Base-by-base conservation (phyloP, 53 echinoderm and acorn worm genomes). In the Stichopus horrens region DNA sequence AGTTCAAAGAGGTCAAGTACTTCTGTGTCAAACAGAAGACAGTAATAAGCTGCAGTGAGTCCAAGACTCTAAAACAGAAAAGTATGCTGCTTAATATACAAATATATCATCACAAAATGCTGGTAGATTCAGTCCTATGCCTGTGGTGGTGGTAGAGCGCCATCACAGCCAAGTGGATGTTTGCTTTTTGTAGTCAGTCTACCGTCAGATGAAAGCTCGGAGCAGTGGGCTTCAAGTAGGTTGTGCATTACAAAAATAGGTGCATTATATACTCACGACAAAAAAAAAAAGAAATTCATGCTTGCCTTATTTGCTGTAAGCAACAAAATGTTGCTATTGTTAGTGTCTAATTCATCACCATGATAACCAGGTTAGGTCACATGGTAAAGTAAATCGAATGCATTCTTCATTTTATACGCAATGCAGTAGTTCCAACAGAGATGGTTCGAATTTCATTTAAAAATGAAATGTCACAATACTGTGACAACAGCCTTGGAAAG, bases 1-100 rank as follows among this genome's bases (percentile, higher is more conserved):
- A 71, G 7, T 63, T 71, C 71, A 18, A 20, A 71, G 19, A 18
- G 71, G 71, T 71, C 59, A 59, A 9, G 11, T 71, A 13, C 71
- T 71, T 71, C 71, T 71, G 71, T 71, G 4, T 7, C 6, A 71
- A 37, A 37, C 37, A 37, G 37, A 18, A 58, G 81, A 81, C 56
- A 81, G 81, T 81, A 81, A 81, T 6, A 56, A 13, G 81, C 81
- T n/a, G 81, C 81, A 55, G 19, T 20, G 81, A 81, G 81, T 81
- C 81, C 81, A 81, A 81, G 81, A 81, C 81, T 81, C 56, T 5
- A 81, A 37, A 37, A 37, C 37, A 37, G 37, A 37, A 37, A 37
- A 37, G 37, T 37, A 37, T 2, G 37, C 37, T 37, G 37, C 37
- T 37, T 37, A 37, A 37, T 37, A 37, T 37, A 37, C 37, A 0